Percentiles rank a stretch among this genome's conserved stretches.
Evolutionary conservation across 2,113 vertebrate species (phyloP).

Genomic region (Cairina moschata): DNA sequence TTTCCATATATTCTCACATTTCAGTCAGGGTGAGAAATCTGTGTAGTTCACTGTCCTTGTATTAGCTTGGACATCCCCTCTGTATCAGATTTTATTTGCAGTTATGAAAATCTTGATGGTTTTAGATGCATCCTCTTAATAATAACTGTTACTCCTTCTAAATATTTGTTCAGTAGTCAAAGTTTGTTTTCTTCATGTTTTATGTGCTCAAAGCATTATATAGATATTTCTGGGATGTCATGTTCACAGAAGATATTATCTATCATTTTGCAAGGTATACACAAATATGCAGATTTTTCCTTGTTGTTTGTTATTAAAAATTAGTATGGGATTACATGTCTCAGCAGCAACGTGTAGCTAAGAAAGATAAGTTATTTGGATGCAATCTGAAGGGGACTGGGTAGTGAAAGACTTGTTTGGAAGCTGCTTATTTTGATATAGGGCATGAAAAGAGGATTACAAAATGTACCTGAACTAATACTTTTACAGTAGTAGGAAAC

Average conservation of each 20-base stretch:
- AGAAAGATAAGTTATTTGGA: not conserved
- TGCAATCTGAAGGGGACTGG: not conserved
- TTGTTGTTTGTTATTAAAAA: not conserved
- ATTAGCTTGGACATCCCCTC: not conserved
- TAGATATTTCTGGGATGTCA: not conserved
- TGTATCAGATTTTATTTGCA: not conserved
- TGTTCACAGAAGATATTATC: not conserved
- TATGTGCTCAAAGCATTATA: not conserved
- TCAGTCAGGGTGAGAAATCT: not conserved
- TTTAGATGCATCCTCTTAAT: not conserved
- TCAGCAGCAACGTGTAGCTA: not conserved
- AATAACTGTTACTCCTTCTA: not conserved
- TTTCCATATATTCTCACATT: not conserved
- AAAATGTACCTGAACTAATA: not conserved
- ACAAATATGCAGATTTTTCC: not conserved
- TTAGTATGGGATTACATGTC: not conserved
- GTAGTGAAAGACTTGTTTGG: not conserved
- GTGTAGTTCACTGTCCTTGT: not conserved
- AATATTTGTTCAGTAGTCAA: not conserved
- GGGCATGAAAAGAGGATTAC: not conserved
- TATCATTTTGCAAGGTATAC: not conserved
- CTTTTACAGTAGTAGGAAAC: not conserved
- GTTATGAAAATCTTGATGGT: not conserved
- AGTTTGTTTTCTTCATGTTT: not conserved
- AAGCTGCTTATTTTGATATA: not conserved